Conservation (phyloP, 1,140 invertebrate genomes). For the Drosophila nebulosa region DNA sequence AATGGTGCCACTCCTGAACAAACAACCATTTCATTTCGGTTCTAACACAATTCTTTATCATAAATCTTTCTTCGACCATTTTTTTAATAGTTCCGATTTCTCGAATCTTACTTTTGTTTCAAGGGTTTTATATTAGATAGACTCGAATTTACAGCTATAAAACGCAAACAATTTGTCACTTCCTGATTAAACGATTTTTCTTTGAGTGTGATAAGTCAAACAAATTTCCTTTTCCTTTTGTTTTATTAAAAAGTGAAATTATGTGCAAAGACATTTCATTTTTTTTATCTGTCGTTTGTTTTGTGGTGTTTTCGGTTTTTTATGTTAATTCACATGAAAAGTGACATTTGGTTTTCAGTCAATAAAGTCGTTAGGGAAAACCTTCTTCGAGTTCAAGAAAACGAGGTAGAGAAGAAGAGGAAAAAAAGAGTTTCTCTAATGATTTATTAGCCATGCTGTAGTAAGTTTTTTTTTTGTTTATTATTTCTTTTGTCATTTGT, state of each 20-base stretch:
- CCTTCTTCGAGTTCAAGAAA: background rate
- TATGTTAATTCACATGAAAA: slow-evolving; percentile 57
- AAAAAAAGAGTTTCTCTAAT: slow-evolving; percentile 39
- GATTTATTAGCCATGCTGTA: slow-evolving; percentile 6
- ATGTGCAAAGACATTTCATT: slow-evolving; percentile 5
- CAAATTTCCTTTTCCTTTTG: slow-evolving; percentile 65
- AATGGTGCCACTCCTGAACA: no score
- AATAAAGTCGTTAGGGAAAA: slow-evolving; percentile 34
- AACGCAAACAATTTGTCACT: background rate
- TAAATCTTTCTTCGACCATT: no score
- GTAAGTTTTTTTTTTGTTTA: background rate
- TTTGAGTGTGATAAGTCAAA: slow-evolving; percentile 28
- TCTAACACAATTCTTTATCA: background rate
- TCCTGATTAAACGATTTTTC: background rate
- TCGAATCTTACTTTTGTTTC: no score
- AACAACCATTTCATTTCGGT: no score
- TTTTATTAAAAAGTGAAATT: slow-evolving; percentile 70
- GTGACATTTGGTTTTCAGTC: slow-evolving; percentile 38
- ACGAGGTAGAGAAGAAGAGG: background rate
- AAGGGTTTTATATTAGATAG: background rate
- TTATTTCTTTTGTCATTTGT: slow-evolving; percentile 24
- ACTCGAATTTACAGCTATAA: background rate
- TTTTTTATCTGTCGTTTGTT: background rate
- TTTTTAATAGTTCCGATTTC: no score
- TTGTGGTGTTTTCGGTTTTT: slow-evolving; percentile 25